Evolutionary conservation across 2,888 invertebrate species (phyloP).

Genomic region (Isotomurus palustris): DNA sequence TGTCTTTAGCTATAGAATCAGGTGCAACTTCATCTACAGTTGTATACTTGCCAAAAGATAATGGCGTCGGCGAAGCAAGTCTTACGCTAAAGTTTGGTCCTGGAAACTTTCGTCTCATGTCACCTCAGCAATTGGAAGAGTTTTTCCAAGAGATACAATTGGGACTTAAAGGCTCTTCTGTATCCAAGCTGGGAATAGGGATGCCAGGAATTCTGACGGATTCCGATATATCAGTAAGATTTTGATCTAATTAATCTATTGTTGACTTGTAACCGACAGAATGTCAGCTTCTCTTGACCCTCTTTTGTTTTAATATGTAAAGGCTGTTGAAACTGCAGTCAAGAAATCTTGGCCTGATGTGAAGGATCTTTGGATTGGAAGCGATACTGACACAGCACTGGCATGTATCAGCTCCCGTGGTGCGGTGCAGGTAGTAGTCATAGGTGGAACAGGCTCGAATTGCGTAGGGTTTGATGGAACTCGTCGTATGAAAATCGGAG

Average conservation of each 20-base stretch:
- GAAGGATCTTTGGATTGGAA: constrained; percentile 37
- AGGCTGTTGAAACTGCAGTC: no score
- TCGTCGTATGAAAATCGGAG: constrained; percentile 34
- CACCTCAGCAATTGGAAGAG: constrained; percentile 12
- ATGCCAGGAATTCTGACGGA: constrained; percentile 41
- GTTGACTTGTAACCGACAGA: not conserved
- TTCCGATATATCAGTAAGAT: constrained; percentile 30
- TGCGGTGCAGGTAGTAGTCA: constrained; percentile 28
- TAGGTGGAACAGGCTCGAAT: constrained; percentile 44
- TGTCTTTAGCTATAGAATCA: constrained; percentile 40
- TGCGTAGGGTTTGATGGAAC: constrained; percentile 30
- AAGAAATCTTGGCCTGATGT: constrained; percentile 24
- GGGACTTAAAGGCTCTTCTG: not conserved
- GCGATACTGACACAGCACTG: constrained; percentile 41
- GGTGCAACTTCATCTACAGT: constrained; percentile 36
- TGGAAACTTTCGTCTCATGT: constrained; percentile 36
- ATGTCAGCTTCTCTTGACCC: no score
- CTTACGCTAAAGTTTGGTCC: constrained; percentile 29
- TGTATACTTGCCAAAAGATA: constrained; percentile 9
- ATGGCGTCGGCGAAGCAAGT: not conserved
- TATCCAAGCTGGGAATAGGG: constrained; percentile 32
- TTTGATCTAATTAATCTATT: not conserved
- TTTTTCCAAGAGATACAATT: constrained; percentile 25
- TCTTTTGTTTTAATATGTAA: not conserved
- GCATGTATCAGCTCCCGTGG: constrained; percentile 30